Conservation (phyloP, 2,797 vertebrate species). For the Molossus alvarezi region DNA sequence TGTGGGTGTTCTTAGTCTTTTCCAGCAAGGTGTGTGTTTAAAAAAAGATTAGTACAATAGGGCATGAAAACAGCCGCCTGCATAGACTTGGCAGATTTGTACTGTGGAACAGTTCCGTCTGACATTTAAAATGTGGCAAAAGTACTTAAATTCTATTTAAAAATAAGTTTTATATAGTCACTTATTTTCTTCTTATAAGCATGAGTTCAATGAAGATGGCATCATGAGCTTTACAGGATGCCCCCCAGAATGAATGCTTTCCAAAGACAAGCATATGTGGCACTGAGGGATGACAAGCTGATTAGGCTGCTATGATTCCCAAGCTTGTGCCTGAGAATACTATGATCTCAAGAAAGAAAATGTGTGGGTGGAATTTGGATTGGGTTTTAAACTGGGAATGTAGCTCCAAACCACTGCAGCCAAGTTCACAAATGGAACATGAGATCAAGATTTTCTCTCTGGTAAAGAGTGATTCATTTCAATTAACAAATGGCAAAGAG, state of each 20-base stretch:
- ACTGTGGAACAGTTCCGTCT: slow-evolving; percentile 88
- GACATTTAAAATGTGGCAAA: slow-evolving; percentile 89
- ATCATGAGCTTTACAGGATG: slow-evolving; percentile 68
- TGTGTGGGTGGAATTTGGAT: slow-evolving; percentile 68
- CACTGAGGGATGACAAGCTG: slow-evolving; percentile 70
- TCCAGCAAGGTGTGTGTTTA: slow-evolving; percentile 87
- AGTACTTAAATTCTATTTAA: slow-evolving; percentile 88
- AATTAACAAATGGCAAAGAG: slow-evolving; percentile 62
- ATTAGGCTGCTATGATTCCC: slow-evolving; percentile 71
- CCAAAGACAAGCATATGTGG: slow-evolving; percentile 64
- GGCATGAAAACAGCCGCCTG: slow-evolving; percentile 87
- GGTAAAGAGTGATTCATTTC: slow-evolving; percentile 47
- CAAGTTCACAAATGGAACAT: slow-evolving; percentile 70
- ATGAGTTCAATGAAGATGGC: slow-evolving; percentile 74
- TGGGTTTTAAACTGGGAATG: slow-evolving; percentile 43
- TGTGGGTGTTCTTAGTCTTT: slow-evolving; percentile 89
- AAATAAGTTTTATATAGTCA: slow-evolving; percentile 86
- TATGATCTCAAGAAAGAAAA: slow-evolving; percentile 73
- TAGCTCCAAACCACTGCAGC: slow-evolving; percentile 62
- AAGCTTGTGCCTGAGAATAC: slow-evolving; percentile 66
- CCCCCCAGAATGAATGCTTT: slow-evolving; percentile 77
- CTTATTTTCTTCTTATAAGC: slow-evolving; percentile 79
- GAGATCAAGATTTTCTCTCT: slow-evolving; percentile 33
- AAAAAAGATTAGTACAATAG: slow-evolving; percentile 89
- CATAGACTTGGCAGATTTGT: slow-evolving; percentile 88